Evolutionary conservation across 2,113 vertebrate species (phyloP).

Genomic region (Platichthys stellatus): DNA sequence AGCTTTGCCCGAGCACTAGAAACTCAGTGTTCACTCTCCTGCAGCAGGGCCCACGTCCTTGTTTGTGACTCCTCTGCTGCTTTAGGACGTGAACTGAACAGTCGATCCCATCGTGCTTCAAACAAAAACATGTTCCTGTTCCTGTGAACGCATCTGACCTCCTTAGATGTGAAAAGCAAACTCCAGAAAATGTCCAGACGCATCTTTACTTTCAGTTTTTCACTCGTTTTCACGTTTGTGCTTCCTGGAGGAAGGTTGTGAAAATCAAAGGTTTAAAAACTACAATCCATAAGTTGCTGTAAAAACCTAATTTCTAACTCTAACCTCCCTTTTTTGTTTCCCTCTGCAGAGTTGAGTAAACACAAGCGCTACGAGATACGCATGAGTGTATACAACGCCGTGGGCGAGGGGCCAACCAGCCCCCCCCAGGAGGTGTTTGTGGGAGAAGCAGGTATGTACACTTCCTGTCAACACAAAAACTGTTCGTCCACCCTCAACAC

Average conservation of each 20-base stretch:
- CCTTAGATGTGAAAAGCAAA: too few species aligned
- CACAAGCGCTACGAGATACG: conserved; percentile 96
- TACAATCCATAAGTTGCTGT: not conserved
- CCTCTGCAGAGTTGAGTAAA: conserved; percentile 88
- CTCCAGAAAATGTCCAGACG: too few species aligned
- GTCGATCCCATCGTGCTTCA: too few species aligned
- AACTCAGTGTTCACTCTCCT: not conserved
- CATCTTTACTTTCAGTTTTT: too few species aligned
- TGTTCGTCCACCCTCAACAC: not conserved
- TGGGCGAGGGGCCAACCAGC: conserved; percentile 91
- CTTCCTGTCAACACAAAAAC: conserved; percentile 14
- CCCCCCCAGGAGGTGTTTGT: conserved; percentile 96
- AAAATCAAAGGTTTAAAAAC: not conserved
- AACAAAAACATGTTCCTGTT: too few species aligned
- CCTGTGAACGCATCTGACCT: too few species aligned
- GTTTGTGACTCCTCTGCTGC: too few species aligned
- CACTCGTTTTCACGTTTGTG: not conserved
- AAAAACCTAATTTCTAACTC: not conserved
- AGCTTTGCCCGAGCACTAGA: not conserved
- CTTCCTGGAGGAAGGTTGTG: not conserved
- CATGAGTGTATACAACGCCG: conserved; percentile 94
- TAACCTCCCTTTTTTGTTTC: not conserved
- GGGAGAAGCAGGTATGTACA: conserved; percentile 91
- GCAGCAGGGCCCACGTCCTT: not conserved
- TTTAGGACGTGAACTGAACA: too few species aligned